phyloP scores from a whole-genome alignment of 2,113 vertebrate species.

The Eonycteris spelaea region DNA sequence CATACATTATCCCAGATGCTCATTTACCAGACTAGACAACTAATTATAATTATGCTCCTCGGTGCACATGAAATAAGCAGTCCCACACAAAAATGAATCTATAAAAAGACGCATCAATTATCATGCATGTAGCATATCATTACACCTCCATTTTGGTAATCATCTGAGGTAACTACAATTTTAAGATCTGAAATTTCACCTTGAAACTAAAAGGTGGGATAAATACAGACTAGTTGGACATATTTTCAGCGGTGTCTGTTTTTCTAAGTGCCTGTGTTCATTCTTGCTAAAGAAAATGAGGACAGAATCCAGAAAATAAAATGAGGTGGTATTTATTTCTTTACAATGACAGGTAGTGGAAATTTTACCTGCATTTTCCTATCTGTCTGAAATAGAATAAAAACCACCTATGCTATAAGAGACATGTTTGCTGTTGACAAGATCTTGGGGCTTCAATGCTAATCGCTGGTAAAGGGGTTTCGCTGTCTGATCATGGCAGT shows the following conservation, averaged over 20 bases:
- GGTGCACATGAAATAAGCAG: conserved; percentile 62
- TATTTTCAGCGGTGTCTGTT: not conserved
- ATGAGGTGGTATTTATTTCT: not conserved
- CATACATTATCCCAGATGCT: conserved; percentile 67
- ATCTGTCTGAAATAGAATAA: not conserved
- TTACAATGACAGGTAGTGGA: not conserved
- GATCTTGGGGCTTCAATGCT: not conserved
- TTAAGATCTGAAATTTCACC: conserved; percentile 52
- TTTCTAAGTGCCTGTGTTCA: not conserved
- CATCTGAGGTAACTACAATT: conserved; percentile 24
- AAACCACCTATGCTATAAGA: not conserved
- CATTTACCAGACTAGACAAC: conserved; percentile 72
- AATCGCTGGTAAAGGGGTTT: not conserved
- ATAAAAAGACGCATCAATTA: conserved; percentile 68
- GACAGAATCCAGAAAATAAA: conserved; percentile 4
- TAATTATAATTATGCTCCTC: conserved; percentile 71
- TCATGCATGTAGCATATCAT: conserved; percentile 63
- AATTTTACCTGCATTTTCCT: not conserved
- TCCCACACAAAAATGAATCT: conserved; percentile 58
- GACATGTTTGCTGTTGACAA: not conserved
- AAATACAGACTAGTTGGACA: not conserved
- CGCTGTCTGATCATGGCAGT: not conserved
- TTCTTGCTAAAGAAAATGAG: not conserved
- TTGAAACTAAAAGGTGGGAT: not conserved
- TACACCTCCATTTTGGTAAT: conserved; percentile 41